phyloP scores from a whole-genome alignment of 2,113 vertebrate genomes.

The Prionailurus viverrinus region DNA sequence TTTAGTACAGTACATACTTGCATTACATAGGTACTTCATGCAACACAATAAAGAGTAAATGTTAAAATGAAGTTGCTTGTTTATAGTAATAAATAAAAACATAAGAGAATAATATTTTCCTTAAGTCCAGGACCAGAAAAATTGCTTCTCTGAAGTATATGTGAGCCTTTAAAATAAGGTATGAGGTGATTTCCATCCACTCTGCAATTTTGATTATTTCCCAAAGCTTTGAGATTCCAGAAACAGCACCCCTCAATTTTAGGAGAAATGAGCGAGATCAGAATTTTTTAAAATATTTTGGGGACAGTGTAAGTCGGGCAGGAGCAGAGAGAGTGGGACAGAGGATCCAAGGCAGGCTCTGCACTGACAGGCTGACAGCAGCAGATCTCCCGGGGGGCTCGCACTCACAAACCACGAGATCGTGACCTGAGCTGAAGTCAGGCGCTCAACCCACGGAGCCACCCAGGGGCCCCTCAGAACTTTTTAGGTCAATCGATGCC shows the following conservation, averaged over 20 bases:
- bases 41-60: conserved; percentile 89
- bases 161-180: conserved; percentile 21
- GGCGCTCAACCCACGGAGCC: too few relatives aligned
- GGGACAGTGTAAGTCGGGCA: too few relatives aligned
- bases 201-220: conserved; percentile 21
- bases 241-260: not conserved
- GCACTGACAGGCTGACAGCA: too few relatives aligned
- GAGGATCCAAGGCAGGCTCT: too few relatives aligned
- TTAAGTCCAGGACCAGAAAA: conserved; percentile 50
- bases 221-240: not conserved
- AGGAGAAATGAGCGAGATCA: not conserved
- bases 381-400: too few relatives aligned
- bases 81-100: conserved; percentile 67
- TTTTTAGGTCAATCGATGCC: not conserved
- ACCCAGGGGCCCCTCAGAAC: too few relatives aligned
- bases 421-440: too few relatives aligned
- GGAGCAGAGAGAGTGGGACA: too few relatives aligned
- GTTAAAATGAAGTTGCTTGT: conserved; percentile 77
- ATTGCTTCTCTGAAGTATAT: not conserved
- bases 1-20: conserved; percentile 83
- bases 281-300: not conserved
- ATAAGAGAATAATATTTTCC: conserved; percentile 19
- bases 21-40: conserved; percentile 87
- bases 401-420: too few relatives aligned
- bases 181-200: not conserved